These are phyloP conservation scores for Netelia fuscicornis DNA, from an alignment of 2,888 invertebrate species.

Conservation along the genomic window DNA sequence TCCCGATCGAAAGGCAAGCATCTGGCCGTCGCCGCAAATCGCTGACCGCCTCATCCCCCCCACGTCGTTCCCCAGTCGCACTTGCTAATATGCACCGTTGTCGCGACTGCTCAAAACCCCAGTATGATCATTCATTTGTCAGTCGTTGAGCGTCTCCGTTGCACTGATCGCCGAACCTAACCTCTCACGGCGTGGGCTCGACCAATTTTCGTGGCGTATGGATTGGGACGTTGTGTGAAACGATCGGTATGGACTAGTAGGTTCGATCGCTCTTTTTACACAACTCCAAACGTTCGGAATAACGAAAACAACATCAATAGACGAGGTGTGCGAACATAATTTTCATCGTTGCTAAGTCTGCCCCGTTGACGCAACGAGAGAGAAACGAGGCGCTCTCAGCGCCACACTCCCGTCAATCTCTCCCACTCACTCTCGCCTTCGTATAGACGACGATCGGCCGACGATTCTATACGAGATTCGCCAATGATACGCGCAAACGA, in stretches of 20 bases:
- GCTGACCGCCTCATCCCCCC: conserved; percentile 72
- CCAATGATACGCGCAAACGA: not conserved
- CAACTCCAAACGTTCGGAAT: not conserved
- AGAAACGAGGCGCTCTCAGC: not conserved
- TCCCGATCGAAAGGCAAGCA: conserved; percentile 72
- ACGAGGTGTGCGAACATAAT: not conserved
- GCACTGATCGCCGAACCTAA: not conserved
- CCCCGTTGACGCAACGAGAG: not conserved
- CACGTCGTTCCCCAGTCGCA: conserved; percentile 42
- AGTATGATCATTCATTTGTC: not conserved
- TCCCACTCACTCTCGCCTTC: not conserved
- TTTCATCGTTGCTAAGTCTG: not conserved
- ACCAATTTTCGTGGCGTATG: not conserved
- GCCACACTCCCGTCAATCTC: not conserved
- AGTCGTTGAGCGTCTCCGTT: not conserved
- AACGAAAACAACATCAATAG: not conserved
- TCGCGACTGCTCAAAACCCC: not conserved
- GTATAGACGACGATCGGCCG: not conserved
- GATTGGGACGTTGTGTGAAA: not conserved
- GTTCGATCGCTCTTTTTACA: not conserved
- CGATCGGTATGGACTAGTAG: not conserved
- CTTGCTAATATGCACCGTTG: not conserved
- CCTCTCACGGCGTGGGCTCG: not conserved
- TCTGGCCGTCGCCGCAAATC: conserved; percentile 71
- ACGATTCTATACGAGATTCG: not conserved